These are phyloP conservation scores for Macropis europaea DNA, from an alignment of 2,888 invertebrate genomes.

Conservation along the genomic window DNA sequence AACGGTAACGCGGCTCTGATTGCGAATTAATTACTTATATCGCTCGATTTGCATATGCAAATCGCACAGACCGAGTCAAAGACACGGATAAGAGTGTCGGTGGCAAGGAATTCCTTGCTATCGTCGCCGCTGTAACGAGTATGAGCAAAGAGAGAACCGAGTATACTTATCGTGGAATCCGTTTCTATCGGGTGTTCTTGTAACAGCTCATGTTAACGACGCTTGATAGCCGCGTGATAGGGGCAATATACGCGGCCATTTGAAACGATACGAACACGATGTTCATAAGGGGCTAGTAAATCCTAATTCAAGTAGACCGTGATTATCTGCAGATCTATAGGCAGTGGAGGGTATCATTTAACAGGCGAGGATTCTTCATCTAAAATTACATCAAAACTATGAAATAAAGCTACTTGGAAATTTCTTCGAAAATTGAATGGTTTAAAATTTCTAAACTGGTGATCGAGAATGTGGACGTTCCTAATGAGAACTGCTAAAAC, in stretches of 20 bases:
- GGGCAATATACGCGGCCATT: background rate
- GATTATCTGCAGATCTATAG: background rate
- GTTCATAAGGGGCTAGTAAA: background rate
- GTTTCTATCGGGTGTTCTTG: conserved; percentile 58
- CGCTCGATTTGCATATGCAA: conserved; percentile 77
- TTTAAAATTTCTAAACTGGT: no score
- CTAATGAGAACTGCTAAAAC: no score
- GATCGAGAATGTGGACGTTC: no score
- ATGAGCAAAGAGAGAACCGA: conserved; percentile 45
- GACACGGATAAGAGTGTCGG: conserved; percentile 52
- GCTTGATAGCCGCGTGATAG: conserved; percentile 48
- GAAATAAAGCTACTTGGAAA: no score
- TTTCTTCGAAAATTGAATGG: background rate
- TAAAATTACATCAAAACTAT: no score
- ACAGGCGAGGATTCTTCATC: background rate
- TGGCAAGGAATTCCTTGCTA: conserved; percentile 48
- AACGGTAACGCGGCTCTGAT: conserved; percentile 72
- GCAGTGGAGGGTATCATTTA: background rate
- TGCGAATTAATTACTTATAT: conserved; percentile 79
- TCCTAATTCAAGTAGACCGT: background rate
- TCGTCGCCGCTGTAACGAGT: conserved; percentile 43
- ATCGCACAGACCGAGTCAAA: conserved; percentile 58
- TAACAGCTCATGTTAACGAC: conserved; percentile 61
- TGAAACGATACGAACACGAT: conserved; percentile 8
- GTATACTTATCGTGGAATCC: conserved; percentile 60